phyloP scores from a whole-genome alignment of 2,797 vertebrate species.

The Sebastes vulpes region DNA sequence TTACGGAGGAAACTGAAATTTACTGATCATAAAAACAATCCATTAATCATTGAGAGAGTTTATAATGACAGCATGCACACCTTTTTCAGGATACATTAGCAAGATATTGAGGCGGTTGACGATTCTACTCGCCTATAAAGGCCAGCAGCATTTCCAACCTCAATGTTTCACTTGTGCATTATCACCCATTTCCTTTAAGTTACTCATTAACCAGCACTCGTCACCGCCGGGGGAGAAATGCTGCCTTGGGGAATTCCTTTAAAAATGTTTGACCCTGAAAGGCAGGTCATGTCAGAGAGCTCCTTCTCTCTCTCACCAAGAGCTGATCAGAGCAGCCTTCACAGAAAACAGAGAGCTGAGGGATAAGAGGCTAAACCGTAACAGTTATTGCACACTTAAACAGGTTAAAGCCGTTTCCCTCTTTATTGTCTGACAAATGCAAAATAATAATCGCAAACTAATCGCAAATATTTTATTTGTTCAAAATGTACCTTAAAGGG shows the following conservation, averaged over 20 bases:
- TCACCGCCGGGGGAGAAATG: not conserved
- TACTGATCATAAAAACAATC: slow-evolving; percentile 1
- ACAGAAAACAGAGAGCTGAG: not conserved
- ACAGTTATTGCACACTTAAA: not conserved
- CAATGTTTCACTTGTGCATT: slow-evolving; percentile 8
- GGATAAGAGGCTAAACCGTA: slow-evolving; percentile 2
- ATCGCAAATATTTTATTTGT: too few species aligned
- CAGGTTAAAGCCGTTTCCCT: not conserved
- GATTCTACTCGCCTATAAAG: not conserved
- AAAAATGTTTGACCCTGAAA: slow-evolving; percentile 16
- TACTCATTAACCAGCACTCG: slow-evolving; percentile 17
- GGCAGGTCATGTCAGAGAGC: not conserved
- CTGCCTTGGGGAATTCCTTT: slow-evolving; percentile 1
- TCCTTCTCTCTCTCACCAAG: not conserved
- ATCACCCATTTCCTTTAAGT: not conserved
- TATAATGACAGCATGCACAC: not conserved
- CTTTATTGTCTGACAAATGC: not conserved
- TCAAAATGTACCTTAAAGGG: too few species aligned
- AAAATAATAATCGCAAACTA: not conserved
- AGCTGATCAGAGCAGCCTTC: not conserved
- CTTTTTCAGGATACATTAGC: not conserved
- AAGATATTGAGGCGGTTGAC: not conserved
- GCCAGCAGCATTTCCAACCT: not conserved
- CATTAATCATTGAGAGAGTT: not conserved
- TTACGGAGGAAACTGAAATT: not conserved